Evolutionary conservation across 2,113 vertebrate genomes (phyloP), one percentile per base, ranked within the genome.

Genomic region (Cyprinodon tularosa): DNA sequence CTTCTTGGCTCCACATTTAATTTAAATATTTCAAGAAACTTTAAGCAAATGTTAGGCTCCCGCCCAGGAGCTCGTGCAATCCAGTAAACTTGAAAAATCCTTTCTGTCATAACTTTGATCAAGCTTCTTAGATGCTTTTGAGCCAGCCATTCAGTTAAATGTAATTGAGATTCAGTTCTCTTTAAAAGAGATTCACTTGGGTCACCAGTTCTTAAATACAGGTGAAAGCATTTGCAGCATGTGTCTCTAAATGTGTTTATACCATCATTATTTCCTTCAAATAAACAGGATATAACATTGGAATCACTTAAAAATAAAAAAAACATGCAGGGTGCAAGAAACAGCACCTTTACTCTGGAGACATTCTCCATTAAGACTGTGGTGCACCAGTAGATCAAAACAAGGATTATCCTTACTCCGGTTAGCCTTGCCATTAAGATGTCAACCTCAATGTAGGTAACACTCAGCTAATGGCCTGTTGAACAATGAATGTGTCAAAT

Each of bases 301-400:
- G 74, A 71, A 67, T 57, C 44, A 37, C 11, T 57, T 68, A 66
- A 20, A 59, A n/a, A 84, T 72, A 62, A n/a, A 78, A 78, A 59
- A 68, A 68, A 15, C 72, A 72, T 57, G 48, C 44, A n/a, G 71
- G 73, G 40, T 68, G 64, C 68, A 72, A 81, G 64, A 36, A 80
- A 82, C 84, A 84, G 83, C 82, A 84, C 72, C 77, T 78, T 78
- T 88, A 68, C 72, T 82, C 68, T 62, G 70, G 79, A 77, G 86
- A 84, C 72, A 65, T 80, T 86, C 85, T 86, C 79, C 81, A 91
- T 80, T 83, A 86, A 88, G 82, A 67, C 77, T 82, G 87, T 77
- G 73, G 74, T 82, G 87, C 0, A 1, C 77, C 72, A 76, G 77
- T 72, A 79, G 87, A 91, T 90, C 80, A 84, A 80, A 86, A 68